These are phyloP conservation scores for Stichodactyla helianthus DNA, from an alignment of 64 coral and sea anemone genomes.

Conservation along the genomic window DNA sequence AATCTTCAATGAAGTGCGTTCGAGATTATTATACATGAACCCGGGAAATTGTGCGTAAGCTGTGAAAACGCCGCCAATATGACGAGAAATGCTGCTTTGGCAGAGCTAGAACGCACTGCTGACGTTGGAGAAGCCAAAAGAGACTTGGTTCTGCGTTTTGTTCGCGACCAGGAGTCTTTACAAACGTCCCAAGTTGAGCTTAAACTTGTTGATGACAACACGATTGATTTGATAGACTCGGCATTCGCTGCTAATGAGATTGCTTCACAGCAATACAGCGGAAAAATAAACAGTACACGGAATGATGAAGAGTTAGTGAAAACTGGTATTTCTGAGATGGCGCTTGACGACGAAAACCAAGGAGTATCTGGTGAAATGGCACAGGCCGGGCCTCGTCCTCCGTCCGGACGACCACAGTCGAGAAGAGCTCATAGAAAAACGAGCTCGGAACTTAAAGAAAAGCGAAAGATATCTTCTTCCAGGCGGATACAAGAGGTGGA, in stretches of 20 bases:
- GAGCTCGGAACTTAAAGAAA: neutral
- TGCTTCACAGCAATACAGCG: conserved; percentile 26
- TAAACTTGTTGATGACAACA: conserved; percentile 78
- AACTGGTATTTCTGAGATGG: conserved; percentile 7
- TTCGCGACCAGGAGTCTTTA: conserved; percentile 86
- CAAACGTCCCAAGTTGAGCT: conserved; percentile 83
- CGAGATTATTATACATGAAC: neutral
- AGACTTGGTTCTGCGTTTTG: conserved; percentile 84
- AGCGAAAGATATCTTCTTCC: neutral
- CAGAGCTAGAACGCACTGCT: neutral
- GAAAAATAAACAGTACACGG: neutral
- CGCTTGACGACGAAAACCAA: neutral
- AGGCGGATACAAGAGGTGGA: neutral
- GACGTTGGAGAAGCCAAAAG: conserved; percentile 54
- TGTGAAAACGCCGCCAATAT: neutral
- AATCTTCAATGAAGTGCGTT: neutral
- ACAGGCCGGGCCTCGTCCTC: conserved; percentile 21
- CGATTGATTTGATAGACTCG: conserved; percentile 94
- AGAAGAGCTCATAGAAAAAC: neutral
- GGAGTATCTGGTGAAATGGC: neutral
- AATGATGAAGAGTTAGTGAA: neutral
- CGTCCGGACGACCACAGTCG: conserved; percentile 43
- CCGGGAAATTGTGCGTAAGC: neutral
- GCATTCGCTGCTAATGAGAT: conserved; percentile 71
- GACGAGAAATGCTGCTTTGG: conserved; percentile 12